Base-by-base conservation (phyloP, 2,113 vertebrate genomes). In the Thalassarche chlororhynchos region DNA sequence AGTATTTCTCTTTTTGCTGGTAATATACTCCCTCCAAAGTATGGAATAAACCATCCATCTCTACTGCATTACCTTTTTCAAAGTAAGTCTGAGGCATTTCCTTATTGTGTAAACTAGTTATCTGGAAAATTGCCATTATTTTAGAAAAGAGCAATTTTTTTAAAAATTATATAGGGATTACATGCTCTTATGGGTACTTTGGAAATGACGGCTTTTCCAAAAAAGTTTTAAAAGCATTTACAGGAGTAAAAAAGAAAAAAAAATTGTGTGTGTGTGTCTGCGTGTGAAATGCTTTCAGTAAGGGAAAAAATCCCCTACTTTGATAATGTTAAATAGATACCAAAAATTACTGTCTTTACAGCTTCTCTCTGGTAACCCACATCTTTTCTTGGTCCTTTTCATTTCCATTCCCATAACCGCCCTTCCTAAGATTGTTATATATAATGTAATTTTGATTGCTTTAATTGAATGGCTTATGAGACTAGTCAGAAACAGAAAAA, bases 51-150 rank as follows among this genome's bases (percentile, higher is more conserved):
- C 44, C 40, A 87, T 72, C 60, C 54, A 76, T 95, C n/a, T 94
- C 70, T 87, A 89, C 51, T 72, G 49, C 76, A 84, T 91, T 97
- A 95, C 25, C 25, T 74, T 89, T 97, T 97, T 96, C 46, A 77
- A 97, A 96, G 91, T 55, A 87, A 90, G 42, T 91, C 94, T 93
- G 76, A 98, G 72, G 32, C 61, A 96, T 97, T 97, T 98, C 86
- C 66, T 98, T 97, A 97, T 97, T 98, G 96, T 97, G 96, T 97
- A 98, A 98, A 98, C 96, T 97, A 97, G 95, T 95, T 98, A 98
- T 96, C 89, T 96, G 84, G 95, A 97, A 98, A 98, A 97, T 97
- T 98, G 92, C 92, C 79, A 97, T 98, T 98, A 97, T 98, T 98
- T 98, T 74, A 97, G 91, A 97, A 98, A 97, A 97, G 92, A 97